Evolutionary conservation across 1,140 invertebrate species (phyloP).

Genomic region (Campoletis sonorensis): DNA sequence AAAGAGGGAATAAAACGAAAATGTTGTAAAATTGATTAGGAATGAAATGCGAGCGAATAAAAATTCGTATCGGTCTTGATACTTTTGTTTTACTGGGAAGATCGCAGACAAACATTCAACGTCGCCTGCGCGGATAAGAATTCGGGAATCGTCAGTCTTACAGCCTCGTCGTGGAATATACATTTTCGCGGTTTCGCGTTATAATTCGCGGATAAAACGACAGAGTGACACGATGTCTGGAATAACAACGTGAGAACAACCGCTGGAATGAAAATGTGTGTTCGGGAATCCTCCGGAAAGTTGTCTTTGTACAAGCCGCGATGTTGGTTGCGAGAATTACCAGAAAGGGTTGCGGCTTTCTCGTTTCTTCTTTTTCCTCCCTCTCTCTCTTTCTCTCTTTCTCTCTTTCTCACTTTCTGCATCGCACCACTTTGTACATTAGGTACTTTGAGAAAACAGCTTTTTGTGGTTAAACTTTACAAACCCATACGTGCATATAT

Average conservation of each 20-base stretch:
- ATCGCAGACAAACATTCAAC: not conserved
- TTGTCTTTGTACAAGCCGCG: not conserved
- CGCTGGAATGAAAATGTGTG: slow-evolving; percentile 3
- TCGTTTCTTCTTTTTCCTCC: not conserved
- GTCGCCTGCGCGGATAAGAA: not conserved
- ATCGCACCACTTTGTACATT: not conserved
- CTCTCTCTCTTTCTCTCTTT: not conserved
- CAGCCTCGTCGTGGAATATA: not conserved
- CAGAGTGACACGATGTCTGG: not conserved
- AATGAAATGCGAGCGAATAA: not conserved
- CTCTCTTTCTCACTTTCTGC: not conserved
- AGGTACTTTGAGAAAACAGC: slow-evolving; percentile 2
- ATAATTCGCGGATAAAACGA: slow-evolving; percentile 10
- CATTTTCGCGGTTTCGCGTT: not conserved
- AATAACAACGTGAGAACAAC: slow-evolving; percentile 8
- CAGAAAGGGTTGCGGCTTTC: slow-evolving; percentile 18
- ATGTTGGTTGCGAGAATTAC: slow-evolving; percentile 1
- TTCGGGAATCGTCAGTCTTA: not conserved
- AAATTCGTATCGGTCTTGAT: not conserved
- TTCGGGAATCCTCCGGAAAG: not conserved
- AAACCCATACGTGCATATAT: not conserved
- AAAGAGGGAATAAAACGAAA: no score
- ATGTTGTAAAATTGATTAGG: no score
- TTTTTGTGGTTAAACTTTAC: slow-evolving; percentile 11
- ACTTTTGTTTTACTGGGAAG: not conserved